Evolutionary conservation across 37 sponge, comb jelly and placozoan genomes (phyloP).

Genomic region (Agelas oroides): DNA sequence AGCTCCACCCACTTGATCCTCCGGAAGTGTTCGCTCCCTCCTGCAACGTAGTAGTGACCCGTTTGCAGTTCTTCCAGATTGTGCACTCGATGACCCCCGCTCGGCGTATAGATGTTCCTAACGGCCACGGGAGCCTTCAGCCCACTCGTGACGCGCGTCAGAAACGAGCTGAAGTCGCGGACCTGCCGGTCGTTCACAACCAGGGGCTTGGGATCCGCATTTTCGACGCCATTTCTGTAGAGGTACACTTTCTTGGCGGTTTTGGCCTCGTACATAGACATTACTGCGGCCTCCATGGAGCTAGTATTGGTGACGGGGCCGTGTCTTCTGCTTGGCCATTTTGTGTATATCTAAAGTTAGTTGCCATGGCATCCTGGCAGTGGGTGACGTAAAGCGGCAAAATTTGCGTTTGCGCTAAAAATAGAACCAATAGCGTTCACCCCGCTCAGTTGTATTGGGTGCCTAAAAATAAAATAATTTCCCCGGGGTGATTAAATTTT

Average conservation of each 20-base stretch:
- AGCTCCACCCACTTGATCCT: conserved; percentile 53
- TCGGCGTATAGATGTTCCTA: conserved; percentile 88
- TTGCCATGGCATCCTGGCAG: background rate
- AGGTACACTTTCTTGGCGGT: conserved; percentile 70
- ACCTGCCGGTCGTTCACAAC: conserved; percentile 83
- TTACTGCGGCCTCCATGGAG: conserved; percentile 14
- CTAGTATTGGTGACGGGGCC: too few species aligned
- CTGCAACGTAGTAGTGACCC: conserved; percentile 86
- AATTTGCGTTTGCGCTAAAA: background rate
- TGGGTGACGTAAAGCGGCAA: background rate
- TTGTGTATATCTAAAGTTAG: background rate
- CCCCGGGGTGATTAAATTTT: background rate
- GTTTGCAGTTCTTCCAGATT: conserved; percentile 55
- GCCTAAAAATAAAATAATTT: too few species aligned
- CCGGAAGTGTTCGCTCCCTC: conserved; percentile 85
- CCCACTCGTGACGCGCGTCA: conserved; percentile 79
- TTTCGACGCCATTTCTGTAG: conserved; percentile 57
- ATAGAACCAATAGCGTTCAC: background rate
- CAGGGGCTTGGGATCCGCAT: conserved; percentile 57
- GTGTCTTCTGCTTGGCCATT: conserved; percentile 11
- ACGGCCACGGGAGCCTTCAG: conserved; percentile 83
- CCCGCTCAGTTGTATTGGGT: background rate
- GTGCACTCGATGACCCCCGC: conserved; percentile 60
- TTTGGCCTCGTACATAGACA: conserved; percentile 56
- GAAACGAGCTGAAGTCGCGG: conserved; percentile 78